Evolutionary conservation across 1,140 invertebrate species (phyloP).

Genomic region (Diplogasteroides magnus): DNA sequence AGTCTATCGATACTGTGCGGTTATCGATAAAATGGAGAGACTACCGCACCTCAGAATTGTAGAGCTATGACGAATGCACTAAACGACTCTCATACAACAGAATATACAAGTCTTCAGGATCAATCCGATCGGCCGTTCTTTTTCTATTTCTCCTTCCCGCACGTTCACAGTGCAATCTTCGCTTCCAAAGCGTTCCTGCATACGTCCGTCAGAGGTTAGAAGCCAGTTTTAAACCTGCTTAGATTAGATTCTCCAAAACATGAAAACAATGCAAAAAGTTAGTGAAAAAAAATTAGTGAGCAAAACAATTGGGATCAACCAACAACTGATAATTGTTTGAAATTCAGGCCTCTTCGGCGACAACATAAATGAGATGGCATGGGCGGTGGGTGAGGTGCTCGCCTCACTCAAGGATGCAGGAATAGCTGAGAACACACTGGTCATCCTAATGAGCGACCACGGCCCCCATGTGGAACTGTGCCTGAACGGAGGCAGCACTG

Average conservation of each 20-base stretch:
- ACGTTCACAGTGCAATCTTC: constrained; percentile 52
- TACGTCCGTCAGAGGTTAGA: constrained; percentile 38
- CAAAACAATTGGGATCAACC: too few species aligned
- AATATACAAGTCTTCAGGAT: constrained; percentile 20
- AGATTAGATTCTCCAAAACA: too few species aligned
- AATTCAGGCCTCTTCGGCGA: constrained; percentile 41
- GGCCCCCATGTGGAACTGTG: constrained; percentile 53
- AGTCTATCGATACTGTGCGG: too few species aligned
- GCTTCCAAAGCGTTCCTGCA: constrained; percentile 42
- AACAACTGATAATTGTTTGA: neutral
- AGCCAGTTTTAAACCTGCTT: too few species aligned
- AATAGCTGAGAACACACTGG: too few species aligned
- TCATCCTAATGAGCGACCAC: too few species aligned
- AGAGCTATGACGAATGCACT: too few species aligned
- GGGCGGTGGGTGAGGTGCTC: constrained; percentile 53
- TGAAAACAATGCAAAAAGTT: too few species aligned
- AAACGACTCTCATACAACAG: neutral
- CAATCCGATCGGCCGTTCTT: constrained; percentile 46
- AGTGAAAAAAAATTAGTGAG: too few species aligned
- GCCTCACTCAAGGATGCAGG: constrained; percentile 30
- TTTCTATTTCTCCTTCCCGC: constrained; percentile 55
- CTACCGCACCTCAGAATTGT: too few species aligned
- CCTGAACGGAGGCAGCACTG: constrained; percentile 51
- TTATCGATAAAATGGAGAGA: too few species aligned
- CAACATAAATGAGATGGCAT: too few species aligned